Percentiles rank a stretch among this genome's conserved stretches.
Evolutionary conservation across 1,140 invertebrate genomes (phyloP).

Genomic region (Drosophila subpulchrella): DNA sequence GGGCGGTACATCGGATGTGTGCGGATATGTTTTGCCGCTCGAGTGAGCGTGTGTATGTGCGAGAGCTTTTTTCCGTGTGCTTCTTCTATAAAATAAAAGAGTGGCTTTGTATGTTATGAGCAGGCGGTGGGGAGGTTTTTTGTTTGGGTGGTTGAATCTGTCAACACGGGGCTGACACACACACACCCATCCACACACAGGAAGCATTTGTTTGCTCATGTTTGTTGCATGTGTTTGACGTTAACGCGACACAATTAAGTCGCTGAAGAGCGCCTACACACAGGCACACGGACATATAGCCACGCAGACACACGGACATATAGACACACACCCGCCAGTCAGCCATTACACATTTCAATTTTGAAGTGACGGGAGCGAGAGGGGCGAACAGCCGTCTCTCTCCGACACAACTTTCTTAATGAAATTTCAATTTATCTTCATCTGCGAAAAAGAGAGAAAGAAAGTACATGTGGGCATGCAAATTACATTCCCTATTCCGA

Average conservation of each 20-base stretch:
- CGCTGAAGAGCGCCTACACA: slow-evolving; percentile 72
- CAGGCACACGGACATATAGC: slow-evolving; percentile 5
- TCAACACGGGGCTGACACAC: slow-evolving; percentile 68
- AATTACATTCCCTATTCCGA: slow-evolving; percentile 60
- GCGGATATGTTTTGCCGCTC: slow-evolving; percentile 80
- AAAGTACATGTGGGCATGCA: slow-evolving; percentile 45
- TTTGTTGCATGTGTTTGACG: slow-evolving; percentile 82
- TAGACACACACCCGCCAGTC: slow-evolving; percentile 32
- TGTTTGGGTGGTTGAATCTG: slow-evolving; percentile 77
- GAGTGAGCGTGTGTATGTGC: slow-evolving; percentile 72
- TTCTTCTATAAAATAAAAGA: slow-evolving; percentile 72
- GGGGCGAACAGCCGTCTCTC: slow-evolving; percentile 6
- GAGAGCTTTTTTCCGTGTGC: slow-evolving; percentile 24
- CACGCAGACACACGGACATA: slow-evolving; percentile 5
- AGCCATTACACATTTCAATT: slow-evolving; percentile 80
- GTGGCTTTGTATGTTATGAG: slow-evolving; percentile 65
- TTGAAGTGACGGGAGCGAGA: slow-evolving; percentile 52
- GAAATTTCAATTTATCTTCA: slow-evolving; percentile 79
- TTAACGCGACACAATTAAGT: slow-evolving; percentile 82
- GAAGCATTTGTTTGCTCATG: slow-evolving; percentile 77
- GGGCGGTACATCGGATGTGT: slow-evolving; percentile 67
- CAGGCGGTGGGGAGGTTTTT: slow-evolving; percentile 54
- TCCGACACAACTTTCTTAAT: slow-evolving; percentile 73
- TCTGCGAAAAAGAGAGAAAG: slow-evolving; percentile 14
- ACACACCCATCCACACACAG: slow-evolving; percentile 29